These are phyloP conservation scores for Melipona quadrifasciata DNA, from an alignment of 1,140 invertebrate species.

Conservation along the genomic window DNA sequence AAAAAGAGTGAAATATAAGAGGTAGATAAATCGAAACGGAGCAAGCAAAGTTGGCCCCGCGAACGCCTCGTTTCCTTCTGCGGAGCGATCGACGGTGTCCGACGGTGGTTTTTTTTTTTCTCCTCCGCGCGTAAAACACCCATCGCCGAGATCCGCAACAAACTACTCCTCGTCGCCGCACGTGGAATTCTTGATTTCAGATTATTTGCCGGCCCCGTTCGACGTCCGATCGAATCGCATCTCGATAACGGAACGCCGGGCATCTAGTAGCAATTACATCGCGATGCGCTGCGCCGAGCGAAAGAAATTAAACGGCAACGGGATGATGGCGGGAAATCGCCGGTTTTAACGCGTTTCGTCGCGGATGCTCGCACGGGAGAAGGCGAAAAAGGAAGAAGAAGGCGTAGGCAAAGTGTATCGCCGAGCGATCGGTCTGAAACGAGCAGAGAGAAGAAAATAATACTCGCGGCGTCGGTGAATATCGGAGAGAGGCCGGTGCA, in stretches of 20 bases:
- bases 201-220: neutral
- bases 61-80: neutral
- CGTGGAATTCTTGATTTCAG: constrained; percentile 10
- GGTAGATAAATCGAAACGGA: neutral
- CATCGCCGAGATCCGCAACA: neutral
- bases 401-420: neutral
- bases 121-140: neutral
- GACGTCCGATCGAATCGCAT: neutral
- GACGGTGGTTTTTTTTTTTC: neutral
- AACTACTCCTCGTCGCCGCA: too few species aligned
- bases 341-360: neutral
- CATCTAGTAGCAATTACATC: constrained; percentile 15
- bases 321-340: neutral
- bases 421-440: constrained; percentile 2
- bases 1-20: neutral
- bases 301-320: constrained; percentile 1
- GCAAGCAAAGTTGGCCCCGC: neutral
- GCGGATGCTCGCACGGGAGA: neutral
- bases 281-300: neutral
- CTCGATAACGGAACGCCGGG: constrained; percentile 25
- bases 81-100: constrained; percentile 12
- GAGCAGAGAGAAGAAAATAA: constrained; percentile 28
- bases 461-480: constrained; percentile 34
- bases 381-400: neutral
- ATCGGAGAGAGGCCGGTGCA: constrained; percentile 21